These are phyloP conservation scores for Chrysolina haemoptera DNA, from an alignment of 2,888 invertebrate genomes.

Conservation along the genomic window DNA sequence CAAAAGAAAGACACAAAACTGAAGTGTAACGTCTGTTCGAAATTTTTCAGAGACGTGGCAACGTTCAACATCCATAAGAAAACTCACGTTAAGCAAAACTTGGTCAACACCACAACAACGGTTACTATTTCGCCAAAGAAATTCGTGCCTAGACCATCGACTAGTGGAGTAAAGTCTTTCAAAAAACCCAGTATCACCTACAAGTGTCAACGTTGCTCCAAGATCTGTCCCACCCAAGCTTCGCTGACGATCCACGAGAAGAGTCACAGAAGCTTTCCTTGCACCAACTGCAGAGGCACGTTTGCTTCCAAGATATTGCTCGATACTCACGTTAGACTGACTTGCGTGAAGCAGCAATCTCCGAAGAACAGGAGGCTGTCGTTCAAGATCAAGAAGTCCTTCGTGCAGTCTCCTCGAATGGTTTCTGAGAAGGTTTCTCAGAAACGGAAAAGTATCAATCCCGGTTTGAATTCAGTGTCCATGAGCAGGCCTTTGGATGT, in stretches of 20 bases:
- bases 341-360: slow-evolving; percentile 61
- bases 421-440: slow-evolving; percentile 27
- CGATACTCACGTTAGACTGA: slow-evolving; percentile 62
- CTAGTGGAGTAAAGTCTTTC: slow-evolving; percentile 34
- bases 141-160: slow-evolving; percentile 41
- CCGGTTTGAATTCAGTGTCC: neutral
- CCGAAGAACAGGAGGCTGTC: slow-evolving; percentile 51
- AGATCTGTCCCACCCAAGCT: slow-evolving; percentile 57
- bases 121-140: slow-evolving; percentile 60
- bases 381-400: slow-evolving; percentile 52
- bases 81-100: slow-evolving; percentile 60
- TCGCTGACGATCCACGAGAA: slow-evolving; percentile 58
- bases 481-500: slow-evolving; percentile 31
- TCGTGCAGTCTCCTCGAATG: slow-evolving; percentile 46
- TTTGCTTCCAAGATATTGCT: slow-evolving; percentile 63
- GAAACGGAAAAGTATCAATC: slow-evolving; percentile 14
- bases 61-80: slow-evolving; percentile 61
- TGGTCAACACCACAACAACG: slow-evolving; percentile 58
- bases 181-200: slow-evolving; percentile 33
- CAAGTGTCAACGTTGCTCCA: slow-evolving; percentile 62
- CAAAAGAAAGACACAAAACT: slow-evolving; percentile 40
- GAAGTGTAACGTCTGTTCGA: slow-evolving; percentile 61
- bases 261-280: slow-evolving; percentile 61
- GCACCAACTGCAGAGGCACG: slow-evolving; percentile 58
- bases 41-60: slow-evolving; percentile 56